Evolutionary conservation across 1,140 invertebrate genomes (phyloP).

Genomic region (Periplaneta americana): DNA sequence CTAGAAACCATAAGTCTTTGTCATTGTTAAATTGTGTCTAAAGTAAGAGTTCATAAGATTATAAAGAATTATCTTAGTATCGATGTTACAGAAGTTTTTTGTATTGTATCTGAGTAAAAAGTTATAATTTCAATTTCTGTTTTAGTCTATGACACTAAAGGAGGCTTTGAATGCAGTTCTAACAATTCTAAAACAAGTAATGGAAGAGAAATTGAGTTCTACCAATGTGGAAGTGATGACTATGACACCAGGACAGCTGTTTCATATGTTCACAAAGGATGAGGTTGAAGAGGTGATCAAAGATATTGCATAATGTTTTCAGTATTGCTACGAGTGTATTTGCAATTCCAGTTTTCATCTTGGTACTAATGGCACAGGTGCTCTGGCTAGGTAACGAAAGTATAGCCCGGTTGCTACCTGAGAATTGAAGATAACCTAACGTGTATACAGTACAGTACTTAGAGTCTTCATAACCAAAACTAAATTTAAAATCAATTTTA

Average conservation of each 20-base stretch:
- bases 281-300: conserved; percentile 88
- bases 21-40: too few relatives aligned
- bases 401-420: neutral
- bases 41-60: too few relatives aligned
- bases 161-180: conserved; percentile 90
- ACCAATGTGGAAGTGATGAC: conserved; percentile 98
- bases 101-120: too few relatives aligned
- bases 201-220: conserved; percentile 98
- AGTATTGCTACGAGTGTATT: neutral
- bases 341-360: neutral
- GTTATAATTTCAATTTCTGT: conserved; percentile 27
- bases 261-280: conserved; percentile 87
- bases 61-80: too few relatives aligned
- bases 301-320: conserved; percentile 53
- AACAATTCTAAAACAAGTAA: conserved; percentile 97
- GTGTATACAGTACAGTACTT: too few relatives aligned
- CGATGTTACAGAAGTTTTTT: too few relatives aligned
- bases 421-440: too few relatives aligned
- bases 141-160: conserved; percentile 91
- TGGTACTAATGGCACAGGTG: neutral
- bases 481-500: too few relatives aligned
- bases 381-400: neutral
- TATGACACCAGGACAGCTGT: conserved; percentile 78
- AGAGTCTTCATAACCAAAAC: too few relatives aligned
- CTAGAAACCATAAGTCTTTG: too few relatives aligned